Percentiles rank a stretch among this genome's conserved stretches.
Conservation (phyloP, 2,113 vertebrate genomes). For the Lophochroa leadbeateri region DNA sequence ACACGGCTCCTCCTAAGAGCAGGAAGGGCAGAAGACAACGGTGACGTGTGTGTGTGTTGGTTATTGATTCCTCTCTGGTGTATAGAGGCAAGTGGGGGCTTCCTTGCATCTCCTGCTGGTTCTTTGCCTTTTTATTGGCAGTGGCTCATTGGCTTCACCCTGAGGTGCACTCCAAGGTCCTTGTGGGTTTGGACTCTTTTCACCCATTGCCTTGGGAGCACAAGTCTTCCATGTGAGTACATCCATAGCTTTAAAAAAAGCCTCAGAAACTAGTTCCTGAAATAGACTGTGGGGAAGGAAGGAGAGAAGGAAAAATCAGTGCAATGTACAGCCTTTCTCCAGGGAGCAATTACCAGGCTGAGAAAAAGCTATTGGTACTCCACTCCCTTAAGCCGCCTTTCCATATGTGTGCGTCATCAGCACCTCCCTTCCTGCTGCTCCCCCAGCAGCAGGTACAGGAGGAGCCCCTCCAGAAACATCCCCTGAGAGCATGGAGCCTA, state of each 20-base stretch:
- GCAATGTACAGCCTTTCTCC: conserved; percentile 29
- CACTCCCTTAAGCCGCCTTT: neutral
- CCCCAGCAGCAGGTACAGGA: neutral
- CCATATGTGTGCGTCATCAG: neutral
- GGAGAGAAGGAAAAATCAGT: neutral
- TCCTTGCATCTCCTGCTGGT: neutral
- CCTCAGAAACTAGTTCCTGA: conserved; percentile 40
- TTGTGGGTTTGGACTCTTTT: neutral
- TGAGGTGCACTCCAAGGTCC: neutral
- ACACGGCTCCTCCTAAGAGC: neutral
- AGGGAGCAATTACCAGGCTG: conserved; percentile 64
- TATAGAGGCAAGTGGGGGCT: neutral
- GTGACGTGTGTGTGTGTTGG: neutral
- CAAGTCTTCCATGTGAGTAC: neutral
- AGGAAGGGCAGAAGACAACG: neutral
- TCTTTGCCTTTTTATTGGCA: neutral
- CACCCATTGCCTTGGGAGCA: conserved; percentile 18
- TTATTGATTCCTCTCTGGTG: neutral
- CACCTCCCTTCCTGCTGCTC: neutral
- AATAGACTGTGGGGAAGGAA: conserved; percentile 61
- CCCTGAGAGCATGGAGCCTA: fast-evolving
- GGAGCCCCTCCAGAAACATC: neutral
- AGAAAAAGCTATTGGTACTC: conserved; percentile 13
- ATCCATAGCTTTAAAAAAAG: neutral
- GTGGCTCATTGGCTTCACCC: neutral